Percentiles rank a stretch among this genome's conserved stretches.
phyloP scores from a whole-genome alignment of 1,140 invertebrate species.

The Belonocnema kinseyi region DNA sequence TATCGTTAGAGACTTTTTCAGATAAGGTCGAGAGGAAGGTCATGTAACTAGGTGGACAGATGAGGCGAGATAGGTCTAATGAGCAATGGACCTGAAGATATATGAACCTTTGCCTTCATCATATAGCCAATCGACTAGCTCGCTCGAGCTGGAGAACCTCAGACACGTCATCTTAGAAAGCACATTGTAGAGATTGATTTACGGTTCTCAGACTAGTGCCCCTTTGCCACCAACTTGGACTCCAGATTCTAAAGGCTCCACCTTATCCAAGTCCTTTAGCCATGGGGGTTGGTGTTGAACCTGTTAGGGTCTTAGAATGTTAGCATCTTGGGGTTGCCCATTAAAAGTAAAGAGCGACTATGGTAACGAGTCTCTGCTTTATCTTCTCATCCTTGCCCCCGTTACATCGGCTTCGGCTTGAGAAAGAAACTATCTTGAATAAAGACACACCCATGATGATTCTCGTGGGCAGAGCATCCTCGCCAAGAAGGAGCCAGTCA shows the following conservation, averaged over 20 bases:
- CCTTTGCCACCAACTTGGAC: neutral
- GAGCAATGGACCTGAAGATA: conserved; percentile 14
- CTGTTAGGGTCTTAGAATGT: neutral
- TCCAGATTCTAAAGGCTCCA: neutral
- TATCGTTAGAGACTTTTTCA: neutral
- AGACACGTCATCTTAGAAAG: conserved; percentile 1
- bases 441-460: conserved; percentile 26
- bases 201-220: conserved; percentile 1
- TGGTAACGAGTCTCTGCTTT: conserved; percentile 51
- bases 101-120: conserved; percentile 6
- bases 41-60: neutral
- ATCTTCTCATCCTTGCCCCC: conserved; percentile 40
- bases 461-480: conserved; percentile 18
- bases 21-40: neutral
- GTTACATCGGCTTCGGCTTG: conserved; percentile 27
- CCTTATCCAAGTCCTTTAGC: neutral
- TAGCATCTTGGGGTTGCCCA: conserved; percentile 36
- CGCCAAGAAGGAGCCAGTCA: conserved; percentile 25
- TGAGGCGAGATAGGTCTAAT: conserved; percentile 1
- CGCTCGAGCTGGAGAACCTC: neutral
- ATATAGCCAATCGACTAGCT: conserved; percentile 12
- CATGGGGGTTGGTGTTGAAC: neutral
- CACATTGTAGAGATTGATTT: neutral
- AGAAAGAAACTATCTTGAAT: conserved; percentile 21
- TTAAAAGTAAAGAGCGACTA: conserved; percentile 59